Evolutionary conservation across 2,888 invertebrate species (phyloP).

Genomic region (Meta bourneti): DNA sequence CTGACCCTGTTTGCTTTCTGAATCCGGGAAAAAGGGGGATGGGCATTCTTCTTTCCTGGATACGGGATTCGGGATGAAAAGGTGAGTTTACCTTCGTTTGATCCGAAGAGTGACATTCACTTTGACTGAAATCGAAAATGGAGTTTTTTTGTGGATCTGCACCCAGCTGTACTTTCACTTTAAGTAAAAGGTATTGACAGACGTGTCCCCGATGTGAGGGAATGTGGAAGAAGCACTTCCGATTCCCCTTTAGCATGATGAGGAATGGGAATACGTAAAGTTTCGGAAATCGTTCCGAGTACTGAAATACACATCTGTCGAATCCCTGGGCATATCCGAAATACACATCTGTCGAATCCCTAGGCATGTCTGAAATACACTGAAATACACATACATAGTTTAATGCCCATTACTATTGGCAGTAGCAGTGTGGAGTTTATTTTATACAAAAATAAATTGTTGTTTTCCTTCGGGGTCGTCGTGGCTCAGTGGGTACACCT

Average conservation of each 20-base stretch:
- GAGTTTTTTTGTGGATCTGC: background rate
- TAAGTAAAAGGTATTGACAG: background rate
- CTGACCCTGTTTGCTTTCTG: conserved; percentile 44
- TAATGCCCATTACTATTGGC: too few species aligned
- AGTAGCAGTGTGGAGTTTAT: too few species aligned
- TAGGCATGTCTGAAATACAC: too few species aligned
- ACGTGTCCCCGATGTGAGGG: background rate
- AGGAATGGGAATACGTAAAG: background rate
- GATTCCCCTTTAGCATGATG: background rate
- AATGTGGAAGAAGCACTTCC: background rate
- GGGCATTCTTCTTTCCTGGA: conserved; percentile 2
- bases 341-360: too few species aligned
- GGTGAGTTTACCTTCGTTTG: conserved; percentile 19
- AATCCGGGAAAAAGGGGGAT: background rate
- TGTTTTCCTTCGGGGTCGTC: too few species aligned
- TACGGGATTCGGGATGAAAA: background rate
- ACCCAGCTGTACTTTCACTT: background rate
- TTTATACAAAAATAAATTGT: too few species aligned
- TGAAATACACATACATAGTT: too few species aligned
- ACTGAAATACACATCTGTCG: too few species aligned
- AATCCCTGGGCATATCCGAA: too few species aligned
- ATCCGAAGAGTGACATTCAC: background rate
- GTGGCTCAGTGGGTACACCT: too few species aligned
- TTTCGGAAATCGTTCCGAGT: too few species aligned
- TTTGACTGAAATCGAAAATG: conserved; percentile 39